These are phyloP conservation scores for Cygnus olor DNA, from an alignment of 2,797 vertebrate species.

Conservation along the genomic window DNA sequence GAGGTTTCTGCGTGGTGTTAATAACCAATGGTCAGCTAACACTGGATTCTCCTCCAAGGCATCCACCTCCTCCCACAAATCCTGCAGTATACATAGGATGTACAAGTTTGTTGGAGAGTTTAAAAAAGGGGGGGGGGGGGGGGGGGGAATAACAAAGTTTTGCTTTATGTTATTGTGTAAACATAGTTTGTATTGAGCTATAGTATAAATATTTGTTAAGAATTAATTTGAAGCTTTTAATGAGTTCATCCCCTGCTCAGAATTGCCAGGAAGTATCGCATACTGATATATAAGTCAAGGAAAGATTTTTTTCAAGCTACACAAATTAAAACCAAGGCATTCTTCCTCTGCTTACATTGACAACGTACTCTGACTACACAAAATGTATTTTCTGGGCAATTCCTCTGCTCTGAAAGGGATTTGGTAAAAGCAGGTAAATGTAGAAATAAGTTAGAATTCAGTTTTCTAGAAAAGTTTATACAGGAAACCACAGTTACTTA, in stretches of 20 bases:
- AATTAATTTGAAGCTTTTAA: conserved; percentile 2
- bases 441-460: not conserved
- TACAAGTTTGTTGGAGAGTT: not conserved
- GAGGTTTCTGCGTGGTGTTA: not conserved
- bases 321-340: not conserved
- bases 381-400: not conserved
- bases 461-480: not conserved
- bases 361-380: not conserved
- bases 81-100: not conserved
- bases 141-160: not conserved
- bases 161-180: conserved; percentile 6
- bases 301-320: not conserved
- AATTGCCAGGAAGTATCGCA: not conserved
- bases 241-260: not conserved
- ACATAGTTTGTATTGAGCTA: conserved; percentile 23
- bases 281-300: not conserved
- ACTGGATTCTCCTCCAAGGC: not conserved
- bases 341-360: not conserved
- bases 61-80: not conserved
- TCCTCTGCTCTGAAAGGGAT: not conserved
- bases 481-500: conserved; percentile 4
- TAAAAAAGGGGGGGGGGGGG: too few species aligned
- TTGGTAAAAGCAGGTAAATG: not conserved
- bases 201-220: conserved; percentile 35
- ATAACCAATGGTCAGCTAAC: not conserved